phyloP scores from a whole-genome alignment of 2,113 vertebrate genomes.

The Climacteris rufus region DNA sequence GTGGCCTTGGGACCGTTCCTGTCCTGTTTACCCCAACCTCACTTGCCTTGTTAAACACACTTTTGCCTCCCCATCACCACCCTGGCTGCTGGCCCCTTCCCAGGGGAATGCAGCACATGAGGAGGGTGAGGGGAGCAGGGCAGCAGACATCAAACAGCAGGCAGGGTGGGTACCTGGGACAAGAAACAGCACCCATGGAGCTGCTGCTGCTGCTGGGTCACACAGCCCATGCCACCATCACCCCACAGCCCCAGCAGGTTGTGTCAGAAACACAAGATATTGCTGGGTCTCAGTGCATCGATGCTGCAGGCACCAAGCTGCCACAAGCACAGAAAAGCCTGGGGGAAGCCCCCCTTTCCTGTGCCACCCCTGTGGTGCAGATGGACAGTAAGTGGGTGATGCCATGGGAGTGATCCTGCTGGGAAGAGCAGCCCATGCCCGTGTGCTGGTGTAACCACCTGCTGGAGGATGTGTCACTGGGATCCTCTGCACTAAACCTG shows the following conservation, averaged over 20 bases:
- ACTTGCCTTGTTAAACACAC: not conserved
- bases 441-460: accelerated
- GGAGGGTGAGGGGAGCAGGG: not conserved
- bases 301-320: not conserved
- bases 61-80: accelerated
- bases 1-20: not conserved
- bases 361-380: accelerated
- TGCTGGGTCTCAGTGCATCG: accelerated
- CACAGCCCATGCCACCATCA: not conserved
- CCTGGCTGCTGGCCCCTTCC: not conserved
- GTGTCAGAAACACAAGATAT: accelerated
- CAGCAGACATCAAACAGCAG: not conserved
- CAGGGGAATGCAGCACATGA: accelerated
- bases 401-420: accelerated
- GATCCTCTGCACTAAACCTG: not conserved
- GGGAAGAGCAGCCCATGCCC: not conserved
- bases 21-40: not conserved
- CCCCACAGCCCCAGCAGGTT: not conserved
- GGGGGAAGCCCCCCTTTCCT: not conserved
- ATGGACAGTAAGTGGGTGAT: too few relatives aligned
- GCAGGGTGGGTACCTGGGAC: not conserved
- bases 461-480: accelerated
- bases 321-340: not conserved
- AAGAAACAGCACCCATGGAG: not conserved
- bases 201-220: not conserved